Conservation (phyloP, 2,888 invertebrate species). For the Invenusta paracnida region DNA sequence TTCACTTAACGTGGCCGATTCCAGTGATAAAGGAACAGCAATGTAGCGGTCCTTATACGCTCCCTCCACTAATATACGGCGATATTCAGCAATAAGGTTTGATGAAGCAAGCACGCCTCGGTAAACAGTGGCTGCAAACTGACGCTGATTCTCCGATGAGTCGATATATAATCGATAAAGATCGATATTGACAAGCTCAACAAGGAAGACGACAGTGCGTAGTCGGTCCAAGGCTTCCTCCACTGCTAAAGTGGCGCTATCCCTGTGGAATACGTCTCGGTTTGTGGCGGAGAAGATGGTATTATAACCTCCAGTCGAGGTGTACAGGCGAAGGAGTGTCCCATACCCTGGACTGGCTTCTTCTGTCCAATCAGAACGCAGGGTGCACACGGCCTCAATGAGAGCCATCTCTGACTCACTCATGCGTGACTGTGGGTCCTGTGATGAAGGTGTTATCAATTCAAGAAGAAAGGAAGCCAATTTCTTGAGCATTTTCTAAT, state of each 20-base stretch:
- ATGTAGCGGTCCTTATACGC: background rate
- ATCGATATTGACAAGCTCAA: slow-evolving; percentile 49
- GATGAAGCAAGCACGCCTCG: background rate
- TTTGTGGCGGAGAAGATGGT: slow-evolving; percentile 46
- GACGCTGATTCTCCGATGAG: background rate
- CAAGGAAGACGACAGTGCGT: slow-evolving; percentile 45
- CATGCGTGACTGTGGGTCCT: background rate
- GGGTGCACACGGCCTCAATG: background rate
- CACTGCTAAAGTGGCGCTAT: slow-evolving; percentile 44
- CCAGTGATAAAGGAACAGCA: slow-evolving; percentile 8
- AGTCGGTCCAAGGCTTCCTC: background rate
- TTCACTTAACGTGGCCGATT: background rate
- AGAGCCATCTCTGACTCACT: background rate
- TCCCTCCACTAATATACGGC: background rate
- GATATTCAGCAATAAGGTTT: background rate
- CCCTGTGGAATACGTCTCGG: slow-evolving; percentile 46
- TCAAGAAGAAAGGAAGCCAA: no score
- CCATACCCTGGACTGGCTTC: background rate
- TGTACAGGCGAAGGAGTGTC: slow-evolving; percentile 4
- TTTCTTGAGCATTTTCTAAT: no score
- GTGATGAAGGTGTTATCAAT: no score
- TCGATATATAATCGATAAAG: slow-evolving; percentile 47
- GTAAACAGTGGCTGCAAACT: background rate
- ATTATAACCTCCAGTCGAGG: slow-evolving; percentile 43
- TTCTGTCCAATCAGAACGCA: background rate